Conservation (phyloP, 2,113 vertebrate species). For the Brachypodius melanocephalos region DNA sequence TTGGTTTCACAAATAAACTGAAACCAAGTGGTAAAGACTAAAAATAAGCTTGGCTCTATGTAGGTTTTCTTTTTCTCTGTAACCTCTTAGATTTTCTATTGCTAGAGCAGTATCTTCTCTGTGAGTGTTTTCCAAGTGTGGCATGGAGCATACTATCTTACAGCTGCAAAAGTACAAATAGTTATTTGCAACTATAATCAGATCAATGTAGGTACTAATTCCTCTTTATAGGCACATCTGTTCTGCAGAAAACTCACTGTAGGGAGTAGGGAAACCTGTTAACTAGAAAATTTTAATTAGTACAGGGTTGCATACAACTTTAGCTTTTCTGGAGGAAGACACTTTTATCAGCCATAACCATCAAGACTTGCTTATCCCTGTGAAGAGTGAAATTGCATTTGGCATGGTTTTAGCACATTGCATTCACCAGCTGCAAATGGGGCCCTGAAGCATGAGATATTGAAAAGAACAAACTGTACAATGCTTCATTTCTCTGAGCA, state of each 20-base stretch:
- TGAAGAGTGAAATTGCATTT: conserved; percentile 49
- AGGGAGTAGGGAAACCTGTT: background rate
- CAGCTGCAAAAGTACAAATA: background rate
- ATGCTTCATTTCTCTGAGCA: conserved; percentile 50
- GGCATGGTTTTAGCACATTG: conserved; percentile 42
- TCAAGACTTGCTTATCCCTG: conserved; percentile 25
- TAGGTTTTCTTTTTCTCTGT: background rate
- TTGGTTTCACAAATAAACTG: background rate
- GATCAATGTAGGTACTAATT: background rate
- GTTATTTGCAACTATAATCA: background rate
- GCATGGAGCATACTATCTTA: background rate
- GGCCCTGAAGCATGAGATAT: conserved; percentile 49
- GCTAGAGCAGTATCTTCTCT: background rate
- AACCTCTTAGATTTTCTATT: background rate
- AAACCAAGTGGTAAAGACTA: background rate
- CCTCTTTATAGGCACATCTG: background rate
- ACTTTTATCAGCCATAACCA: conserved; percentile 26
- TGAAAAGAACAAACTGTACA: conserved; percentile 60
- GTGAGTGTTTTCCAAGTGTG: background rate
- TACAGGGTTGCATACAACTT: background rate
- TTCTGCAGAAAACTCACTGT: background rate
- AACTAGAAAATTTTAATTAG: conserved; percentile 23
- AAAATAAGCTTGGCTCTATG: background rate
- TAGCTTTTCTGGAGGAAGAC: background rate
- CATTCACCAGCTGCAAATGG: conserved; percentile 48